Evolutionary conservation across 2,113 vertebrate species (phyloP), one percentile per base, ranked within the genome.

Genomic region (Fulmarus glacialis): DNA sequence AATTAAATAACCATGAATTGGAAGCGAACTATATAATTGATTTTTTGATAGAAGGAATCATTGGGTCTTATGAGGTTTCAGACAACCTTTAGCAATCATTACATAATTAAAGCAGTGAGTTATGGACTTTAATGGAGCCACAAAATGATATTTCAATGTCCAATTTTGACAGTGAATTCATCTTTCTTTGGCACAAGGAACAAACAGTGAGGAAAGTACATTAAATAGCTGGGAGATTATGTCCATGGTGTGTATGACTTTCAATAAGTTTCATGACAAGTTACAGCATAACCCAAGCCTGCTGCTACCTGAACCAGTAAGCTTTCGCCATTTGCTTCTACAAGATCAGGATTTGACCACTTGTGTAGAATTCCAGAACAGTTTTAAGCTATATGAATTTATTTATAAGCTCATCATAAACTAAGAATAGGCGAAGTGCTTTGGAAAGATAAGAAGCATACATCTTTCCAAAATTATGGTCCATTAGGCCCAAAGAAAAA

Each of bases 101-200:
- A 87, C 24, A 62, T 50, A 82, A 94, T 96, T 91, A 95, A 80
- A 71, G 80, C 84, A 82, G 70, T 64, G 96, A 98, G 80, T 96
- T 98, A 98, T 97, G 96, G 97, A 97, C 97, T 98, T 96, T 83
- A 97, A 89, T 78, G 92, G 95, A 95, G 72, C 78, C 96, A 96
- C 70, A 95, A 91, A 92, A 80, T 45, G 53, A 74, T 96, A 85
- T 47, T 68, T 96, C 82, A 64, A 11, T 63, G 84, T 48, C 67
- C 77, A 62, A 72, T 89, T 93, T 75, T 90, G 81, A 80, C 59
- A 94, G 26, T 30, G 70, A 96, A 93, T 91, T 72, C 0, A 67
- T 93, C 62, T 75, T 82, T 81, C 64, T 74, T 87, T 96, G 94
- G 81, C 90, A 87, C 48, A 70, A 64, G 34, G 40, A 96, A 73